These are phyloP conservation scores for Drosophila atripex DNA, from an alignment of 2,888 invertebrate genomes.

Conservation along the genomic window DNA sequence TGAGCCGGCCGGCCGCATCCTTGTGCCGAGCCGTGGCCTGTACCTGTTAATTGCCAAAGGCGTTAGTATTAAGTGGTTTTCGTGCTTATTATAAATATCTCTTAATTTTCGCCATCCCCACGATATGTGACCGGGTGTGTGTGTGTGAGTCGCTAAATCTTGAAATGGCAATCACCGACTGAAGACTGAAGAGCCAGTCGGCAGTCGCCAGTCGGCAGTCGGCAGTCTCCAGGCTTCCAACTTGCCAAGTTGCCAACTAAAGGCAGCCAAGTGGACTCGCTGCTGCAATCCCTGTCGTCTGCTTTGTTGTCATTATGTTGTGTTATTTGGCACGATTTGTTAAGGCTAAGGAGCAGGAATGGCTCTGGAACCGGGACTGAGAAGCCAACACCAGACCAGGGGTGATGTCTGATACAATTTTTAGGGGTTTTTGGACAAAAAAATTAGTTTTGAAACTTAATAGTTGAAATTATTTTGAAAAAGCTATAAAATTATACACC, in stretches of 20 bases:
- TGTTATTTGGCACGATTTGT: conserved; percentile 82
- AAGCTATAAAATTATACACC: too few relatives aligned
- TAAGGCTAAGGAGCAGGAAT: conserved; percentile 63
- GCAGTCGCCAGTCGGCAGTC: conserved; percentile 19
- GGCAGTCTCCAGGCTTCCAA: conserved; percentile 9
- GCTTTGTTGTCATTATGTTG: conserved; percentile 80
- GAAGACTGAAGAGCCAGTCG: conserved; percentile 24
- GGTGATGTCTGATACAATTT: conserved; percentile 5
- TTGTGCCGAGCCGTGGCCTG: conserved; percentile 45
- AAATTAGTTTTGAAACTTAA: too few relatives aligned
- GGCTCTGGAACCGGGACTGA: conserved; percentile 7
- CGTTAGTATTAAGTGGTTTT: conserved; percentile 84
- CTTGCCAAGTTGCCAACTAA: conserved; percentile 8
- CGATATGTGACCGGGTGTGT: conserved; percentile 28
- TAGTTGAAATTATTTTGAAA: too few relatives aligned
- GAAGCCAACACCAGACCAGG: conserved; percentile 7
- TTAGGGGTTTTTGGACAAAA: not conserved
- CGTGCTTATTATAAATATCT: conserved; percentile 84
- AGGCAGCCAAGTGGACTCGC: conserved; percentile 68
- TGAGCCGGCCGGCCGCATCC: conserved; percentile 62
- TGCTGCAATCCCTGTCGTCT: conserved; percentile 67
- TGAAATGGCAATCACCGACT: conserved; percentile 79
- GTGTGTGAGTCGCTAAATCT: conserved; percentile 69
- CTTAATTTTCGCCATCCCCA: conserved; percentile 80
- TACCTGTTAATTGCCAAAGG: conserved; percentile 82